These are phyloP conservation scores for Rhinogobio ventralis DNA, from an alignment of 2,797 vertebrate genomes.

Conservation along the genomic window DNA sequence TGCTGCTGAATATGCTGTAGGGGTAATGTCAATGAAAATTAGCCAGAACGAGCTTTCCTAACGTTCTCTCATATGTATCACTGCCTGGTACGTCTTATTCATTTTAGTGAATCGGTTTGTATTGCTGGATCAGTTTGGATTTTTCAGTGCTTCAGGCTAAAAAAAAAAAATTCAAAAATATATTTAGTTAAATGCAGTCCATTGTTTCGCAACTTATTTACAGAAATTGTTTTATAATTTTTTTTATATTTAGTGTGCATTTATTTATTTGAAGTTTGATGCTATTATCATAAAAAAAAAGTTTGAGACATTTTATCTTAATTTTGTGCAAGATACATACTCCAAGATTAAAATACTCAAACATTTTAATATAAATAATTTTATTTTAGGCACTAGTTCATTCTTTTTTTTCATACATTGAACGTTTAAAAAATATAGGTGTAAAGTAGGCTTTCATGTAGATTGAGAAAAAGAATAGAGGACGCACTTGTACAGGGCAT, in stretches of 20 bases:
- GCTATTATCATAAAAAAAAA: background rate
- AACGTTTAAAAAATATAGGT: background rate
- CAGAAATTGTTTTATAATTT: background rate
- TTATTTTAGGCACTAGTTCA: background rate
- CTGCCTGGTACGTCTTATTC: background rate
- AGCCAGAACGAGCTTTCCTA: background rate
- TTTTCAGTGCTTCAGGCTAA: background rate
- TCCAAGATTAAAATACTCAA: background rate
- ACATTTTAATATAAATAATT: background rate
- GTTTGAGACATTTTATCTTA: background rate
- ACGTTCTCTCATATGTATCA: background rate
- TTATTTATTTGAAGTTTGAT: background rate
- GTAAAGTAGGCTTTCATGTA: background rate
- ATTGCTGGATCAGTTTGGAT: background rate
- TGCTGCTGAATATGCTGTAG: background rate
- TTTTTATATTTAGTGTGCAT: background rate
- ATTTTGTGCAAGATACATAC: background rate
- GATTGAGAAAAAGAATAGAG: background rate
- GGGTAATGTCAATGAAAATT: background rate
- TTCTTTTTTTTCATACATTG: background rate
- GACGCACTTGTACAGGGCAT: conserved; percentile 98
- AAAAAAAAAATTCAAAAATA: background rate
- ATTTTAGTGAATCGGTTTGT: background rate
- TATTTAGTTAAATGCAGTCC: background rate
- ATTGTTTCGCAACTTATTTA: background rate